Conservation (phyloP, 2,113 vertebrate genomes). For the Petaurus breviceps region DNA sequence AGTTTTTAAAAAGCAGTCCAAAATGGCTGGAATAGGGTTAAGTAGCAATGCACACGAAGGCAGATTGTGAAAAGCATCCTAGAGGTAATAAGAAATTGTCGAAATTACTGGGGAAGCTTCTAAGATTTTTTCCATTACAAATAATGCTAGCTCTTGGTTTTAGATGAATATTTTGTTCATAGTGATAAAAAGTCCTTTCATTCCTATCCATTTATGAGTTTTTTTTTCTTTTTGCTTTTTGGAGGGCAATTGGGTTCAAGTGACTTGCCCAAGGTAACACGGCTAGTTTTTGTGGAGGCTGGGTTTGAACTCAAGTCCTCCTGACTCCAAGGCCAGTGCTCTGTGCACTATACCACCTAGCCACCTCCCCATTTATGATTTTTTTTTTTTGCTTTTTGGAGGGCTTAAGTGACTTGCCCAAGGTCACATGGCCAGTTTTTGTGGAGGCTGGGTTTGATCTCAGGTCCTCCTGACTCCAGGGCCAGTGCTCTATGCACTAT, state of each 20-base stretch:
- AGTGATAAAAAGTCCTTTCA: background rate
- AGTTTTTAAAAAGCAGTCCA: background rate
- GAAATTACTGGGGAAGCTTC: background rate
- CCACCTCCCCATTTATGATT: background rate
- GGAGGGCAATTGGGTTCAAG: too few species aligned
- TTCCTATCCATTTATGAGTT: background rate
- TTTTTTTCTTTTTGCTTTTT: background rate
- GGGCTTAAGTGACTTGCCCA: too few species aligned
- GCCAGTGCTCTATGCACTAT: too few species aligned
- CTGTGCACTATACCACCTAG: too few species aligned
- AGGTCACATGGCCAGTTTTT: too few species aligned
- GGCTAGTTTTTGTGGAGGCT: too few species aligned
- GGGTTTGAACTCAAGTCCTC: too few species aligned
- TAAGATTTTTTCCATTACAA: background rate
- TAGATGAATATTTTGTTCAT: background rate
- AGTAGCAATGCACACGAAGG: background rate
- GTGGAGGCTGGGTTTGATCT: too few species aligned
- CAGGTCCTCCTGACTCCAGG: too few species aligned
- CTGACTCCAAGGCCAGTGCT: too few species aligned
- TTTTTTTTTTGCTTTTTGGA: background rate
- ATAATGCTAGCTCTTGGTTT: background rate
- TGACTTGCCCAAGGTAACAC: too few species aligned
- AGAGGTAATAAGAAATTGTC: background rate
- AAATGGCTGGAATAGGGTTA: background rate
- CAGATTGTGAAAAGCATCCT: background rate